Evolutionary conservation across 23 tunicate genomes (phyloP).

Genomic region (Phallusia fumigata): DNA sequence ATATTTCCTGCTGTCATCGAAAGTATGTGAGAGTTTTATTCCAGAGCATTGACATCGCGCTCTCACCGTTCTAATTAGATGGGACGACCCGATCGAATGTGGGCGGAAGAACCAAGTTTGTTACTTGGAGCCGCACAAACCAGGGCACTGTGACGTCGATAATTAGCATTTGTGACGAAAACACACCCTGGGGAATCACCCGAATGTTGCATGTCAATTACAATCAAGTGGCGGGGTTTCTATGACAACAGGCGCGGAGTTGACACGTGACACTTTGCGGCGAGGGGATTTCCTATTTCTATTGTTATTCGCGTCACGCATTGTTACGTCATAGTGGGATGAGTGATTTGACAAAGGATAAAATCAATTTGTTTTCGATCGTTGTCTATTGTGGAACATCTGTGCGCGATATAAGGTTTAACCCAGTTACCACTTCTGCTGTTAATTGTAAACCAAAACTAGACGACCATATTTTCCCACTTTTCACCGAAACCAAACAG

Average conservation of each 20-base stretch:
- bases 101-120: too few species aligned
- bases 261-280: neutral
- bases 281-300: neutral
- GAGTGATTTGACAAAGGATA: neutral
- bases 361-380: slow-evolving; percentile 5
- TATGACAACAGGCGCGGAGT: neutral
- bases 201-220: neutral
- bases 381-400: neutral
- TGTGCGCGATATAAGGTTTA: neutral
- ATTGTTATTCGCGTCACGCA: neutral
- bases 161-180: neutral
- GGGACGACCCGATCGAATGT: too few species aligned
- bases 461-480: too few species aligned
- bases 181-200: neutral
- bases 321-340: slow-evolving; percentile 2
- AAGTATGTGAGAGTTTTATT: too few species aligned
- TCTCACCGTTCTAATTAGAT: too few species aligned
- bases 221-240: neutral
- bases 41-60: too few species aligned
- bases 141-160: neutral
- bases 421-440: too few species aligned
- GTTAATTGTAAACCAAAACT: too few species aligned
- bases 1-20: too few species aligned
- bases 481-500: too few species aligned
- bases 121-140: neutral